Base-by-base conservation (phyloP, 2,797 vertebrate genomes). In the Enteromius treurensis region DNA sequence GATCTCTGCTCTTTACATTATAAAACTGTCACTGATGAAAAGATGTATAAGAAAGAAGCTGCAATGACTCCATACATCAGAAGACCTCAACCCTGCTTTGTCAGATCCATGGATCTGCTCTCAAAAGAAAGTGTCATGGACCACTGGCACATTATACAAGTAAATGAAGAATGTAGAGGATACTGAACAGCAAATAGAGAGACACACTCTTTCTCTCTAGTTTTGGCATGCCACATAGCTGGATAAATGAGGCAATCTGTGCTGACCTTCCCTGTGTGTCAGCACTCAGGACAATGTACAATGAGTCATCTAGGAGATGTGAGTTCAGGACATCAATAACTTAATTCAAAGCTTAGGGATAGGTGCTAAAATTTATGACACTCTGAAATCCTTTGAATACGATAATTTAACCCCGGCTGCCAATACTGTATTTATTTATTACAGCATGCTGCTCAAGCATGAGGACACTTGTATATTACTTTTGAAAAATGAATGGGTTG, bases 11-110 rank as follows among this genome's bases (percentile, higher is more conserved):
- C 69, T 84, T 62, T 64, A 67, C 45, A 81, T 76, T 84, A 73
- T 86, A 84, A 80, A 88, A 75, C 83, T 73, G 77, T 74, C 47
- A 84, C 80, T 82, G 71, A 78, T 64, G 15, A 71, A 73, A 74
- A 83, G 77, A 86, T 84, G 32, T 60, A 82, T 62, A 73, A 55
- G 34, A 81, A 37, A 51, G 71, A 74, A 85, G 78, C 73, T 83
- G 67, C 78, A 83, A 73, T 74, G 81, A 80, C 40, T 71, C 45
- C 37, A 75, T 81, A 14, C 53, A 87, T 86, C 70, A 81, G 53
- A 80, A 77, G 64, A 78, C 49, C 77, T 51, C 42, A 81, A 71
- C 32, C 51, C 73, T 51, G 5, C 68, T 76, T 55, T 75, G 78
- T 62, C 74, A 81, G 47, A 78, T 53, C 62, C 79, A 73, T 81